Conservation (phyloP, 2,797 vertebrate genomes). For the Muscicapa striata region DNA sequence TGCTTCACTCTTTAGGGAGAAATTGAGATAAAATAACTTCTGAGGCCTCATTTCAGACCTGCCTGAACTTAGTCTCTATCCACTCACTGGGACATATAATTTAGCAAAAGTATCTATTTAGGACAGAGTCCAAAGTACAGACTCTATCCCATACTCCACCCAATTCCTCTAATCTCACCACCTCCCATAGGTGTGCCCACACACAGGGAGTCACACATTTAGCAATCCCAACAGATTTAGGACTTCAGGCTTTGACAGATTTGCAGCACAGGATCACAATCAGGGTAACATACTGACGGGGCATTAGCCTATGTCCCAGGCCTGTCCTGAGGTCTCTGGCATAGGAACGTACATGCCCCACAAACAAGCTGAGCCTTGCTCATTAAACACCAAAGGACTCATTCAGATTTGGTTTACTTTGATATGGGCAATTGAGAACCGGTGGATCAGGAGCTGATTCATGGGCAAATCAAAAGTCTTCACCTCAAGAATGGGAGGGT, state of each 20-base stretch:
- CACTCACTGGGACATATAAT: neutral
- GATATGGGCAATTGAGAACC: neutral
- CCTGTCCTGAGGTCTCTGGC: neutral
- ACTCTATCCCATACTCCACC: accelerated
- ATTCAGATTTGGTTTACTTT: neutral
- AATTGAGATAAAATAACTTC: neutral
- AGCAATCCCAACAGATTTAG: neutral
- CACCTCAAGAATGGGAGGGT: neutral
- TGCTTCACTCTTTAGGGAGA: neutral
- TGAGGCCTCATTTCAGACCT: neutral
- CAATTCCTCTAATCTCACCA: neutral
- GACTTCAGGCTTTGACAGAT: neutral
- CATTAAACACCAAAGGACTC: neutral
- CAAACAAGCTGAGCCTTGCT: neutral
- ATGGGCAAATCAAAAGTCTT: neutral
- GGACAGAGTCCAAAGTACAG: neutral
- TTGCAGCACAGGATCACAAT: neutral
- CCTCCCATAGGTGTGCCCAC: neutral
- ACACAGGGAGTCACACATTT: neutral
- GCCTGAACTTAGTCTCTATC: neutral
- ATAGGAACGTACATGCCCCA: accelerated
- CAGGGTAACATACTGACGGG: neutral
- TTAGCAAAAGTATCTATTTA: neutral
- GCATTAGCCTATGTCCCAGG: neutral
- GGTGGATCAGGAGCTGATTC: neutral